A percentile compares a stretch with the other conserved stretches of the same genome.
These are phyloP conservation scores for Nasonia longicornis DNA, from an alignment of 1,140 invertebrate genomes.

Conservation along the genomic window DNA sequence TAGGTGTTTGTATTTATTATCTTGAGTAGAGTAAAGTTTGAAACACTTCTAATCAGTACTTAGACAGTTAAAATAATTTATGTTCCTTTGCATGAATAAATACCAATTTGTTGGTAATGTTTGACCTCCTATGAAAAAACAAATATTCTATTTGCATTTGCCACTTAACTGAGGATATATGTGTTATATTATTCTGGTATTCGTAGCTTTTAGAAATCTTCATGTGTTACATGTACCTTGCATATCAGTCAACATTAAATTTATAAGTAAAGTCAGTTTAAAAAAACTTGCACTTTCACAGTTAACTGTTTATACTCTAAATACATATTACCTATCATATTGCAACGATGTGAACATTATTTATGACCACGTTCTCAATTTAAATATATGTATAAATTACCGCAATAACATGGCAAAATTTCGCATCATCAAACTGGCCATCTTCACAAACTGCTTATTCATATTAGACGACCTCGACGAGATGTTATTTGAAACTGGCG, in stretches of 20 bases:
- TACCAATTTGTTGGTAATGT: not conserved
- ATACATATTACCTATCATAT: no score
- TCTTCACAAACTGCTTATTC: conserved; percentile 39
- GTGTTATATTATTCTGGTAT: no score
- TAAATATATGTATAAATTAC: not conserved
- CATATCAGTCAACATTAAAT: no score
- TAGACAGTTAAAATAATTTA: no score
- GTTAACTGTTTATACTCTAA: no score
- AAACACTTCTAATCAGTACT: not conserved
- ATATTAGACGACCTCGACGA: conserved; percentile 67
- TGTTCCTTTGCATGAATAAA: not conserved
- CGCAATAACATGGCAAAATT: not conserved
- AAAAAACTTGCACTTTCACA: no score
- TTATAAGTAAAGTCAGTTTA: no score
- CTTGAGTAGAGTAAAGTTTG: no score
- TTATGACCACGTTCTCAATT: not conserved
- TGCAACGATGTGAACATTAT: not conserved
- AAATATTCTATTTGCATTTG: not conserved
- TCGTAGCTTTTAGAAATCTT: no score
- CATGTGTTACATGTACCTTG: no score
- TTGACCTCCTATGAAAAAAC: not conserved
- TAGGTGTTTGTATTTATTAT: not conserved
- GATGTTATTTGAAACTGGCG: conserved; percentile 62
- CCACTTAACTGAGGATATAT: no score
- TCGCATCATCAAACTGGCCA: not conserved